Percentiles rank a stretch among this genome's conserved stretches.
Evolutionary conservation across 2,797 vertebrate species (phyloP).

Genomic region (Poeciliopsis presidionis): DNA sequence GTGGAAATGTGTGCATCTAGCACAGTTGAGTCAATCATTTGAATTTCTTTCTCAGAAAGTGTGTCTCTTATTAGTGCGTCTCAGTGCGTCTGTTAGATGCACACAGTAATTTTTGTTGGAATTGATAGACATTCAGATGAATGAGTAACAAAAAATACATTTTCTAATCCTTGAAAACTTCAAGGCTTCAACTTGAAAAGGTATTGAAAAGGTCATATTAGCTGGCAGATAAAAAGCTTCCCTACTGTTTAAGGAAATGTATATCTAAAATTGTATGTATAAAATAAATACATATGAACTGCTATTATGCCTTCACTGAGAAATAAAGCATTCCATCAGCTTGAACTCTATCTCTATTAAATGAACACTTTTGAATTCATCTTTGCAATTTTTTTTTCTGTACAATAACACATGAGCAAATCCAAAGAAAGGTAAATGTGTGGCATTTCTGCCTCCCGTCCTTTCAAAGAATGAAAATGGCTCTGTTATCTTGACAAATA

Average conservation of each 20-base stretch:
- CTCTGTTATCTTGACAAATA: slow-evolving; percentile 62
- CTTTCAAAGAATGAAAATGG: slow-evolving; percentile 15
- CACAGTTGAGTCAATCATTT: neutral
- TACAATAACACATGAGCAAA: slow-evolving; percentile 22
- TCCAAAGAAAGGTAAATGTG: slow-evolving; percentile 1
- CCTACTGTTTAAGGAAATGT: neutral
- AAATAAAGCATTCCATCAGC: neutral
- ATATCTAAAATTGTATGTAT: neutral
- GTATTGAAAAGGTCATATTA: neutral
- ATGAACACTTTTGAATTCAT: slow-evolving; percentile 10
- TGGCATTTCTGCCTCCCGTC: neutral
- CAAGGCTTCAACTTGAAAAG: too few relatives aligned
- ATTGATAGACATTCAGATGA: neutral
- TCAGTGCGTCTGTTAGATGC: too few relatives aligned
- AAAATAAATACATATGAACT: neutral
- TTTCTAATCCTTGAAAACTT: neutral
- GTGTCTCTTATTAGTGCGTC: too few relatives aligned
- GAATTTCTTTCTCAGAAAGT: too few relatives aligned
- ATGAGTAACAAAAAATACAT: neutral
- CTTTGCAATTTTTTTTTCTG: slow-evolving; percentile 20
- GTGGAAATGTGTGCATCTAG: neutral
- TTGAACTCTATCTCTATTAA: neutral
- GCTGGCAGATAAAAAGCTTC: too few relatives aligned
- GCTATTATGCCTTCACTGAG: neutral
- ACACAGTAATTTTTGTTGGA: neutral